Evolutionary conservation across 2,888 invertebrate species (phyloP).

Genomic region (Linnaemya tessellans): DNA sequence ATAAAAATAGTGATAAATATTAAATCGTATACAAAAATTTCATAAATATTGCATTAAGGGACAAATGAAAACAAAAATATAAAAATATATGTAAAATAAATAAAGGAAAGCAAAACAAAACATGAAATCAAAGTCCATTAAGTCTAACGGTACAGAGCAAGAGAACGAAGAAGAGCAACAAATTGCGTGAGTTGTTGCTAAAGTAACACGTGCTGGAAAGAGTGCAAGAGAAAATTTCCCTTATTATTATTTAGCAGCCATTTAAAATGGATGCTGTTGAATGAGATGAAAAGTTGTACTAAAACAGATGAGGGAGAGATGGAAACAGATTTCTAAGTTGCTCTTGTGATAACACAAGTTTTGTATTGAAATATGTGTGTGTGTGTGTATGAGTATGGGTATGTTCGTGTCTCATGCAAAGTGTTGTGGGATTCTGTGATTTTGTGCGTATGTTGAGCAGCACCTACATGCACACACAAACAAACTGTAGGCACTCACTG

Average conservation of each 20-base stretch:
- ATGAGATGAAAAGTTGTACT: background rate
- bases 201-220: slow-evolving; percentile 47
- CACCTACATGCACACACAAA: too few relatives aligned
- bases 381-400: too few relatives aligned
- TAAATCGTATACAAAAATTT: slow-evolving; percentile 46
- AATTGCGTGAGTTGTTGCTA: background rate
- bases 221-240: slow-evolving; percentile 60
- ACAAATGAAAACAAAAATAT: slow-evolving; percentile 20
- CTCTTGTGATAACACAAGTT: slow-evolving; percentile 35
- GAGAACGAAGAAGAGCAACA: slow-evolving; percentile 17
- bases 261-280: slow-evolving; percentile 56
- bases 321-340: slow-evolving; percentile 12
- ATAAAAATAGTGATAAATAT: slow-evolving; percentile 46
- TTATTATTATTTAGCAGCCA: slow-evolving; percentile 12
- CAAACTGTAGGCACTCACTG: background rate
- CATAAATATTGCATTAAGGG: slow-evolving; percentile 38
- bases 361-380: background rate
- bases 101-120: slow-evolving; percentile 4
- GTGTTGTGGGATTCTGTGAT: slow-evolving; percentile 13
- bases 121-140: slow-evolving; percentile 2
- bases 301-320: slow-evolving; percentile 5
- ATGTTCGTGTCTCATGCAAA: too few relatives aligned
- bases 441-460: background rate
- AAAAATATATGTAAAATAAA: background rate
- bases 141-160: background rate